Evolutionary conservation across 2,888 invertebrate genomes (phyloP), one percentile per base, ranked within the genome.

Genomic region (Prenolepis imparis): DNA sequence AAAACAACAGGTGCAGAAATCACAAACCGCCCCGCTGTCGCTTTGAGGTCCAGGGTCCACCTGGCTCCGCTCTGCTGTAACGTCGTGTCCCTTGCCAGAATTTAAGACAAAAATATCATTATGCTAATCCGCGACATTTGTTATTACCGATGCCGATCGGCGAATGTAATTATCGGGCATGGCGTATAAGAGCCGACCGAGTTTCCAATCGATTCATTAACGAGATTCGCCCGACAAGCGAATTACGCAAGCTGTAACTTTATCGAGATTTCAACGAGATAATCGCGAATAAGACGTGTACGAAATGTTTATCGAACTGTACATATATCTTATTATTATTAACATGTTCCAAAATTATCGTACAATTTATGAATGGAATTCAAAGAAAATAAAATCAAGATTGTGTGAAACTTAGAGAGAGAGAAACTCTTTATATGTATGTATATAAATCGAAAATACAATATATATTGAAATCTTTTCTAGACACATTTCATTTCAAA

Each of bases 1-100:
- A 90, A 90, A 91, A 88, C 91, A 90, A 91, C 91, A 91, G 91
- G 91, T 91, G 91, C 87, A 87, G 85, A 88, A 90, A 90, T 90
- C 89, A 84, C 88, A 78, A 82, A 83, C 81, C 74, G 77, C 77
- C 86, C 70, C 82, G 48, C 78, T 78, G 84, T 77, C 82, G 80
- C 81, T 85, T n/a, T 59, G 72, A 83, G 72, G 83, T 84, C 81
- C 64, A 81, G 77, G 72, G 83, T 84, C 81, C 64, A 81, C 59
- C 18, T 24, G n/a, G 55, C 55, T 59, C 12, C 15, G 28, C 61
- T n/a, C 61, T 61, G 52, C 78, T 86, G 55, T 74, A 74, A 68
- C 48, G 82, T 75, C 82, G 75, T 87, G 75, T 87, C 82, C 55
- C 82, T 63, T 61, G 44, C 66, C 85, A 64, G 82, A 87, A 83